Base-by-base conservation (phyloP, 2,797 vertebrate genomes). In the Emys orbicularis region DNA sequence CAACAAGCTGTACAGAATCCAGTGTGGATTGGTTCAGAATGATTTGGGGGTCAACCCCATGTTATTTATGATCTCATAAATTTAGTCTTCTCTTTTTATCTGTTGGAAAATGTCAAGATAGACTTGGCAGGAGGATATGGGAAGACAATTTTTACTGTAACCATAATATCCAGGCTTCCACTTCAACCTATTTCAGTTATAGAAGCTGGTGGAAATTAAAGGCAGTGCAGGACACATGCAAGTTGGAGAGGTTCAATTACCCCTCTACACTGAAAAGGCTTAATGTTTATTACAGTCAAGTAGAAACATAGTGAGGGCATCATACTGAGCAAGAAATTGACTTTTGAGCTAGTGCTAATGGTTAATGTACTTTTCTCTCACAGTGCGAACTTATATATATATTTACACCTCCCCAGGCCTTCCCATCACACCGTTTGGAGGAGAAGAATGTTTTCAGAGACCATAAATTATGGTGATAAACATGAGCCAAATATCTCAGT, bases 241-340 rank as follows among this genome's bases (percentile, higher is more conserved):
- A 86, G 56, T 89, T 81, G 84, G 87, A 79, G 85, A 92, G 72
- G 83, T 41, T 47, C 49, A 77, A 77, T 92, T 86, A 81, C 5
- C 34, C 31, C 4, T 6, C 72, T 44, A 15, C 79, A 5, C 79
- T 27, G 34, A 82, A 89, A 85, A 77, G 61, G 31, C 31, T 59
- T 81, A 79, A 79, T 76, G 37, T 80, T 92, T 86, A 79, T 89
- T 92, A 86, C 74, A 89, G 77, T 47, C 83, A 86, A 56, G 91
- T 65, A 77, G 83, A n/a, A 89, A 41, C 61, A 72, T 68, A 83
- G 50, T 86, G 81, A 11, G 52, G 19, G 29, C 90, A 12, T 21
- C 9, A 49, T 0, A 13, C 7, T 27, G 84, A 90, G 31, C 16
- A 79, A 85, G 61, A 4, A 31, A 84, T 81, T 91, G 82, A 47